Percentiles rank a stretch among this genome's conserved stretches.
Evolutionary conservation across 92 coral and sea anemone species (phyloP).

Genomic region (Epizoanthus illoricatus): DNA sequence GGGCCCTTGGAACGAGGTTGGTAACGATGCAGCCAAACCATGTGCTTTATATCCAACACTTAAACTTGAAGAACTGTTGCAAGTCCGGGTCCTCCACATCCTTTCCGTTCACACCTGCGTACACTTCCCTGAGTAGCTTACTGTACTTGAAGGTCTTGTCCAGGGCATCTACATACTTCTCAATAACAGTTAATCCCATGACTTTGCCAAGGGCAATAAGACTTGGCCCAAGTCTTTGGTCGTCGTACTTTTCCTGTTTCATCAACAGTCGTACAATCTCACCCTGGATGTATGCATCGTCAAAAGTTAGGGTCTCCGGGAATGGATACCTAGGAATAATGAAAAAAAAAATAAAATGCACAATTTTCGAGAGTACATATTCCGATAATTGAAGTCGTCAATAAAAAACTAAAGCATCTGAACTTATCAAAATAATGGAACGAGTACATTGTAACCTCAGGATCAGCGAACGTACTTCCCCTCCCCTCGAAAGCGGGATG

Average conservation of each 20-base stretch:
- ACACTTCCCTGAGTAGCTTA: constrained; percentile 80
- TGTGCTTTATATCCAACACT: constrained; percentile 76
- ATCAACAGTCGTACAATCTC: constrained; percentile 88
- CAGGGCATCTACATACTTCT: constrained; percentile 92
- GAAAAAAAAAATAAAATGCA: no score
- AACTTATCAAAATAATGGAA: no score
- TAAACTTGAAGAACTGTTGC: constrained; percentile 92
- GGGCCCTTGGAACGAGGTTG: not conserved
- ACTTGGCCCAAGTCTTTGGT: constrained; percentile 79
- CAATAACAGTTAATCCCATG: constrained; percentile 95
- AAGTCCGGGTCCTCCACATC: constrained; percentile 91
- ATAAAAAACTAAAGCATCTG: no score
- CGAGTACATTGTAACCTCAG: no score
- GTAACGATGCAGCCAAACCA: not conserved
- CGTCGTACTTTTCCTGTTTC: constrained; percentile 90
- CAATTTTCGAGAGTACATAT: no score
- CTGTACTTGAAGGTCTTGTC: constrained; percentile 97
- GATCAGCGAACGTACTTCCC: no score
- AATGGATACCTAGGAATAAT: constrained; percentile 41
- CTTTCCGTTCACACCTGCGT: constrained; percentile 95
- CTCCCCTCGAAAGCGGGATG: no score
- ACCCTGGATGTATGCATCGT: constrained; percentile 96
- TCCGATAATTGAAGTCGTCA: no score
- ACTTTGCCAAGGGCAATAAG: constrained; percentile 86
- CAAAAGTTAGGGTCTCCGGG: constrained; percentile 81